These are phyloP conservation scores for Osmerus eperlanus DNA, from an alignment of 2,113 vertebrate species.

Conservation along the genomic window DNA sequence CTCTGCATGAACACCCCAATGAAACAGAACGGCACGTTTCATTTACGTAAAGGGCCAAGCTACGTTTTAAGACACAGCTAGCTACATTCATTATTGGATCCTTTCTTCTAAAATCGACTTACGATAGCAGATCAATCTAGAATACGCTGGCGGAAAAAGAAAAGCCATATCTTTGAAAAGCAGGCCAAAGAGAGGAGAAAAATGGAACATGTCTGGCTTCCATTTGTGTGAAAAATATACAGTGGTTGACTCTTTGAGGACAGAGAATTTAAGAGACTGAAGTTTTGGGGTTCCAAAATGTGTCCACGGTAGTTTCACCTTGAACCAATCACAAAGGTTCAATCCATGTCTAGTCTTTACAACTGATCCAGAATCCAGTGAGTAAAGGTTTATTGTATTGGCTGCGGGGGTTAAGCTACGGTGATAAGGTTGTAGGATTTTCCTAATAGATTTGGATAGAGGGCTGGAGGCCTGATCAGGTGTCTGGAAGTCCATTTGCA, in stretches of 20 bases:
- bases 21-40: constrained; percentile 33
- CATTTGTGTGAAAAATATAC: neutral
- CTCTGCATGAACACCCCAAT: constrained; percentile 41
- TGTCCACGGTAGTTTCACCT: neutral
- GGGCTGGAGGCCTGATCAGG: constrained; percentile 32
- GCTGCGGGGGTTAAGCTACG: constrained; percentile 10
- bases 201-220: neutral
- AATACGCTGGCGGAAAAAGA: neutral
- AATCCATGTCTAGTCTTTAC: neutral
- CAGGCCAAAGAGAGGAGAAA: no score
- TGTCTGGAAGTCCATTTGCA: constrained; percentile 35
- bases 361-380: neutral
- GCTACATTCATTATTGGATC: neutral
- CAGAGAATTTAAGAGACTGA: no score
- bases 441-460: constrained; percentile 45
- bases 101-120: neutral
- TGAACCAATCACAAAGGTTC: neutral
- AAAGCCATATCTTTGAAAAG: neutral
- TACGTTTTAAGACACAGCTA: constrained; percentile 31
- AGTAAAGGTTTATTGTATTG: constrained; percentile 28
- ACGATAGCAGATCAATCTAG: constrained; percentile 1
- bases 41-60: constrained; percentile 44
- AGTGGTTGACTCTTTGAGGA: no score
- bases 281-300: neutral
- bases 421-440: constrained; percentile 34